Evolutionary conservation across 1,140 invertebrate species (phyloP).

Genomic region (Conus ventricosus): DNA sequence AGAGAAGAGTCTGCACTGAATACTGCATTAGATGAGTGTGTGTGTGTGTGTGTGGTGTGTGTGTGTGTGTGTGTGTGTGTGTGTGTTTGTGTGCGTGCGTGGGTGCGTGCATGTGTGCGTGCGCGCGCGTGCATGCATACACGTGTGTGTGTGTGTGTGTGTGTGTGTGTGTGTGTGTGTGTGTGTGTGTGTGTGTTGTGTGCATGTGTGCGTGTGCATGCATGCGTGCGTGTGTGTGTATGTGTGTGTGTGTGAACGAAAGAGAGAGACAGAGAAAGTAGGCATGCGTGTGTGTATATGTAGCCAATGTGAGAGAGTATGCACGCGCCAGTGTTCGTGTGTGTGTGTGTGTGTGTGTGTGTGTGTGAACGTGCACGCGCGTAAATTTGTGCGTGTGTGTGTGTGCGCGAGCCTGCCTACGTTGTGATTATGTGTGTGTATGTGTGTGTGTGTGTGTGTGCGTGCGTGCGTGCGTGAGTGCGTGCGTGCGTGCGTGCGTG

Average conservation of each 20-base stretch:
- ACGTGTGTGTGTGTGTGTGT: too few relatives aligned
- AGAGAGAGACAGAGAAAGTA: not conserved
- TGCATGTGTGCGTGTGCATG: not conserved
- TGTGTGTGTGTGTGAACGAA: constrained; percentile 8
- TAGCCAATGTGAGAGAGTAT: not conserved
- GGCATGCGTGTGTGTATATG: not conserved
- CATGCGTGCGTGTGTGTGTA: not conserved
- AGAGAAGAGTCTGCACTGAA: not conserved
- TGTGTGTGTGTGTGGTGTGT: not conserved
- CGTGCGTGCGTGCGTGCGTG: not conserved
- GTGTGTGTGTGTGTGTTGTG: too few relatives aligned
- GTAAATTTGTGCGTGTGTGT: not conserved
- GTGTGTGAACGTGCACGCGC: not conserved
- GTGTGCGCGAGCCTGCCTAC: not conserved
- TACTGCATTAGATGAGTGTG: not conserved
- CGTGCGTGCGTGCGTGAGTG: not conserved
- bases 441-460: constrained; percentile 14
- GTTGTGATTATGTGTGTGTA: not conserved
- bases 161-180: too few relatives aligned
- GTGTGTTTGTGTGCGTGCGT: not conserved
- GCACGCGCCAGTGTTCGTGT: not conserved
- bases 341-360: not conserved
- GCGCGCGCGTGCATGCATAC: not conserved
- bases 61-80: not conserved
- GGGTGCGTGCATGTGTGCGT: not conserved